Conservation (phyloP, 1,140 invertebrate species). For the Leguminivora glycinivorella region DNA sequence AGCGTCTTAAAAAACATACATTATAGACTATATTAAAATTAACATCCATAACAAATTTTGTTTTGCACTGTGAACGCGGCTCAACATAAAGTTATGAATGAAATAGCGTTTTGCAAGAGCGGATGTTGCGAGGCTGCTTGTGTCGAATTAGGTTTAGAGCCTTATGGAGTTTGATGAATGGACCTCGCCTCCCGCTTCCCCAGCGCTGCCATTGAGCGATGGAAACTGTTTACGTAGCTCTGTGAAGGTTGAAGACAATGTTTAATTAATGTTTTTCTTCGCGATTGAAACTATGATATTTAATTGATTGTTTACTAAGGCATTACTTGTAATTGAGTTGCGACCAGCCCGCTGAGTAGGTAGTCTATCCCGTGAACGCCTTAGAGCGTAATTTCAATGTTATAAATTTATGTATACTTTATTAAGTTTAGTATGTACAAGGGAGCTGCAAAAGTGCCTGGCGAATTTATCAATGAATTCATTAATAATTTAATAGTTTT, state of each 20-base stretch:
- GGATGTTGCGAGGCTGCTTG: slow-evolving; percentile 76
- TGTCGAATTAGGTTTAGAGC: slow-evolving; percentile 77
- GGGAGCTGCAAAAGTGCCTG: too few relatives aligned
- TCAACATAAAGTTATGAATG: slow-evolving; percentile 69
- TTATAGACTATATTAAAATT: too few relatives aligned
- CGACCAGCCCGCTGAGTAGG: too few relatives aligned
- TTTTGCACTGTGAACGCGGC: slow-evolving; percentile 48
- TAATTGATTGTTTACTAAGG: neutral
- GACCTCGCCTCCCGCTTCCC: slow-evolving; percentile 42
- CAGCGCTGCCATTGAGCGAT: slow-evolving; percentile 2
- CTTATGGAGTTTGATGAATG: slow-evolving; percentile 77
- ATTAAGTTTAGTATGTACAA: too few relatives aligned
- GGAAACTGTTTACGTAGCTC: neutral
- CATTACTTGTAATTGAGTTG: too few relatives aligned
- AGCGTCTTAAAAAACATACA: too few relatives aligned
- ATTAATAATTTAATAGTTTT: too few relatives aligned
- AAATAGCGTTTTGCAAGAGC: slow-evolving; percentile 78
- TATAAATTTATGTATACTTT: too few relatives aligned
- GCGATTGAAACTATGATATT: neutral
- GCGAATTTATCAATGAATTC: too few relatives aligned
- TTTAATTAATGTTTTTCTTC: neutral
- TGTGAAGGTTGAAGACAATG: neutral
- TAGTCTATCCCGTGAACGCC: too few relatives aligned
- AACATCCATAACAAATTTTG: neutral
- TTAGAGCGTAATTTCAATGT: too few relatives aligned